These are phyloP conservation scores for Microhierax caerulescens DNA, from an alignment of 2,797 vertebrate genomes.

Conservation along the genomic window DNA sequence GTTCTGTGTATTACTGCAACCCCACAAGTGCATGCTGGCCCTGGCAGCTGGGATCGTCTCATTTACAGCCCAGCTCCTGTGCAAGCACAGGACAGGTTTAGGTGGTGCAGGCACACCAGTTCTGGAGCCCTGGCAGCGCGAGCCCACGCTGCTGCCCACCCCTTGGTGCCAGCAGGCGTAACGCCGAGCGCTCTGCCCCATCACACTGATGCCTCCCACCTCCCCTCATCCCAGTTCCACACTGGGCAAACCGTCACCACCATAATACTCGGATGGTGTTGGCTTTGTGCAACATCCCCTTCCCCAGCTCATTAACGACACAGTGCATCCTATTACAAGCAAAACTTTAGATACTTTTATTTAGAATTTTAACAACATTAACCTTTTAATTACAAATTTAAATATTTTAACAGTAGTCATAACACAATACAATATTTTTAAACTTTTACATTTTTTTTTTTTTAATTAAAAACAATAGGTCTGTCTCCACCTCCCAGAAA, in stretches of 20 bases:
- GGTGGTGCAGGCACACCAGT: not conserved
- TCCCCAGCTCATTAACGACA: slow-evolving; percentile 65
- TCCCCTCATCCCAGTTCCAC: not conserved
- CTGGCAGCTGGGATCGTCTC: fast-evolving
- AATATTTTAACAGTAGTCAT: slow-evolving; percentile 72
- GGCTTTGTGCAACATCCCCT: slow-evolving; percentile 4
- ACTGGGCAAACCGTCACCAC: not conserved
- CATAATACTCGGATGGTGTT: not conserved
- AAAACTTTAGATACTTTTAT: slow-evolving; percentile 72
- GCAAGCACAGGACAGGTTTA: not conserved
- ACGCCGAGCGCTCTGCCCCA: not conserved
- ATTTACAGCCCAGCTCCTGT: not conserved
- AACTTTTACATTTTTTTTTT: slow-evolving; percentile 52
- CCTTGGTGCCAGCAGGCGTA: not conserved
- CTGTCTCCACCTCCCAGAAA: slow-evolving; percentile 63
- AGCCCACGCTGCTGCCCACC: not conserved
- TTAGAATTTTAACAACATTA: slow-evolving; percentile 72
- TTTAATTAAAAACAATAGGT: slow-evolving; percentile 62
- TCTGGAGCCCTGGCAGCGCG: not conserved
- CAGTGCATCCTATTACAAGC: slow-evolving; percentile 70
- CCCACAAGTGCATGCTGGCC: not conserved
- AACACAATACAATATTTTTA: slow-evolving; percentile 63
- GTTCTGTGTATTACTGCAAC: not conserved
- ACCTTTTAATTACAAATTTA: slow-evolving; percentile 72
- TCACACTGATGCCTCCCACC: not conserved